Evolutionary conservation across 2,797 vertebrate genomes (phyloP).

Genomic region (Pseudocheirus occidentalis): DNA sequence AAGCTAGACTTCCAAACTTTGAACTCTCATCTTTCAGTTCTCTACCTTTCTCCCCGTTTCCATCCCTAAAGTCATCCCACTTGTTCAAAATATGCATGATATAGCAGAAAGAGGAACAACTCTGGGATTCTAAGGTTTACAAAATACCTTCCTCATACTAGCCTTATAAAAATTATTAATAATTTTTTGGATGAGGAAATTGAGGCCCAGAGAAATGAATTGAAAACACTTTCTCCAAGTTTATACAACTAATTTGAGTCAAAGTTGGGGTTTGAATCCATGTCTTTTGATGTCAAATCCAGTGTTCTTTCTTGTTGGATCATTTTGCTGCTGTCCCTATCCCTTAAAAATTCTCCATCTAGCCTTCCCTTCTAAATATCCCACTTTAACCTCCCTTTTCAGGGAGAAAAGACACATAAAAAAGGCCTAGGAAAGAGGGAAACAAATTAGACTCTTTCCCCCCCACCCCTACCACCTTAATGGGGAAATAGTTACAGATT

Average conservation of each 20-base stretch:
- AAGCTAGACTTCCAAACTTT: background rate
- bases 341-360: background rate
- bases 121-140: background rate
- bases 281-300: background rate
- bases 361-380: conserved; percentile 1
- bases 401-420: background rate
- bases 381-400: conserved; percentile 20
- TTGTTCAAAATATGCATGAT: background rate
- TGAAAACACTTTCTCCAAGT: background rate
- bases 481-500: conserved; percentile 7
- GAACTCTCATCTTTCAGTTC: background rate
- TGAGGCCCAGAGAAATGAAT: background rate
- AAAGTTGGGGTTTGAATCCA: background rate
- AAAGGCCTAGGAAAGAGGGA: conserved; percentile 18
- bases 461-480: background rate
- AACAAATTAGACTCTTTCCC: background rate
- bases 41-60: background rate
- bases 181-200: background rate
- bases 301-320: background rate
- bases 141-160: background rate
- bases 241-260: background rate
- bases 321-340: background rate
- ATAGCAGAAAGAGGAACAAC: background rate
- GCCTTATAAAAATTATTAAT: background rate
- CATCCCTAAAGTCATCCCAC: background rate